Evolutionary conservation across 2,113 vertebrate species (phyloP), one percentile per base, ranked within the genome.

Genomic region (Macquaria ambigua): DNA sequence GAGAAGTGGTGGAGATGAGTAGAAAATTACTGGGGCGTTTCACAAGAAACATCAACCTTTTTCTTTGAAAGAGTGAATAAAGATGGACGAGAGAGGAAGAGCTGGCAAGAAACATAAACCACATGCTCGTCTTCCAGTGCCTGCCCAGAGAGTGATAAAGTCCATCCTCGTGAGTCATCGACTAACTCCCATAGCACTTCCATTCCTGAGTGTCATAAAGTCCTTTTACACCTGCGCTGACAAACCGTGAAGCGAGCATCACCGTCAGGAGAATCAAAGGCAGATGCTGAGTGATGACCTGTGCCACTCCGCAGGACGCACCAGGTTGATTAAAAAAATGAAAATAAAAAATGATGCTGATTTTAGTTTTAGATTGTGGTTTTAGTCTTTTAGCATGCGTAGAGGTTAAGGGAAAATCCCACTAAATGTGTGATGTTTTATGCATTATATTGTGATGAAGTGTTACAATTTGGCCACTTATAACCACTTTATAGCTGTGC

Each of bases 31-130:
- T 53, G 16, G 28, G 56, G n/a, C 6, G n/a, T 85, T 91, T 87
- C 55, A 59, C 48, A 43, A 48, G 52, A 92, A 15, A 90, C 52
- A 52, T 58, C 11, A 59, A 48, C 28, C 62, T 77, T 83, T 83
- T 87, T 75, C 72, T 72, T 53, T 85, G 18, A 82, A 80, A 25
- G 41, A 55, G 39, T 58, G 28, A 82, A 84, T 74, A 87, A 79
- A 90, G 77, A 87, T 63, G 63, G 69, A 50, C 2, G 34, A 63
- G 66, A 75, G 61, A 85, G 46, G 53, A 75, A 77, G 71, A 59
- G 43, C 55, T 70, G 71, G 74, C 68, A 56, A 89, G 83, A 90
- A 92, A 92, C 77, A 85, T 63, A 76, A 93, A 93, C 88, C 92
- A 94, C 87, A 93, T 94, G 90, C 84, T 86, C 43, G 9, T 81